A percentile compares a stretch with the other conserved stretches of the same genome.
Conservation (phyloP, 1,140 invertebrate species). For the Rhagoletis pomonella region DNA sequence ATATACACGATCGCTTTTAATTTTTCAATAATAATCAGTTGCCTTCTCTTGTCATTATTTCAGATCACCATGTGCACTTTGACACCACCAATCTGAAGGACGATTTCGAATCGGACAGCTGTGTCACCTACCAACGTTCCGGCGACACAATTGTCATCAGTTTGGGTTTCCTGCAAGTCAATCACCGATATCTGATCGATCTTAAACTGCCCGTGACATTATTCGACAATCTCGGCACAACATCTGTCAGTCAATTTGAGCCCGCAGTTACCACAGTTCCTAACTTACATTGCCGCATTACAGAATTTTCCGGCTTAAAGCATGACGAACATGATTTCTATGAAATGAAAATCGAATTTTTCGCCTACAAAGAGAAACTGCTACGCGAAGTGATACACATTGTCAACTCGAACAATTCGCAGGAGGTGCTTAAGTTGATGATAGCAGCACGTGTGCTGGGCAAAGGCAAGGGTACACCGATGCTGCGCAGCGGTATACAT, state of each 20-base stretch:
- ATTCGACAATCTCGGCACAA: constrained; percentile 61
- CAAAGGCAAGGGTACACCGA: constrained; percentile 76
- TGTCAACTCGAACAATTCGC: constrained; percentile 70
- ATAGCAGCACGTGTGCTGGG: constrained; percentile 75
- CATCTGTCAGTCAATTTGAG: constrained; percentile 62
- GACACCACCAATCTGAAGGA: constrained; percentile 67
- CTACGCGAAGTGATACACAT: constrained; percentile 75
- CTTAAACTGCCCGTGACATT: constrained; percentile 67
- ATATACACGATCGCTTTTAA: too few species aligned
- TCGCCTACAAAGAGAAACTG: constrained; percentile 76
- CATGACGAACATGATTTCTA: constrained; percentile 69
- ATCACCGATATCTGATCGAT: constrained; percentile 72
- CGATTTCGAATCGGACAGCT: constrained; percentile 70
- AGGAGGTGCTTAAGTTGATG: constrained; percentile 69
- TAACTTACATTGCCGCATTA: constrained; percentile 71
- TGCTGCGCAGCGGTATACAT: constrained; percentile 76
- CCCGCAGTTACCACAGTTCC: constrained; percentile 67
- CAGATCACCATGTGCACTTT: constrained; percentile 74
- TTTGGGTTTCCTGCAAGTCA: constrained; percentile 74
- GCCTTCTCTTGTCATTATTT: not conserved
- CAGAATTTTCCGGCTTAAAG: constrained; percentile 66
- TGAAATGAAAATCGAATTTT: constrained; percentile 76
- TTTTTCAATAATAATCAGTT: too few species aligned
- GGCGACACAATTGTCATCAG: constrained; percentile 70
- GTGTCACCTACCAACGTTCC: constrained; percentile 71